Base-by-base conservation (phyloP, 2,113 vertebrate genomes). In the Amazona guildingii region DNA sequence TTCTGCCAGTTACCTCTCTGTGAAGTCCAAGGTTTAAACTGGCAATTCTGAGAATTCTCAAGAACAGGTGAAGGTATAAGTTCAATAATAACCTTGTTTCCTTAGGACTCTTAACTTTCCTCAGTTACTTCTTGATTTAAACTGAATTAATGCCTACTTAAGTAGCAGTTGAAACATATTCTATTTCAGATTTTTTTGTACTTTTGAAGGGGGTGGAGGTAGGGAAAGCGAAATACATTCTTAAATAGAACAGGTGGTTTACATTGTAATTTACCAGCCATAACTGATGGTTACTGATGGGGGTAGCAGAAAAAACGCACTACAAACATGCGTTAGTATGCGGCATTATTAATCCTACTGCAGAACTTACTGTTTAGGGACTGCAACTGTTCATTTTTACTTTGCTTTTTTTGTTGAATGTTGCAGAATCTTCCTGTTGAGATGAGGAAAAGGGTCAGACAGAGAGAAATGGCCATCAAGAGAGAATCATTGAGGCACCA, bases 261-360 rank as follows among this genome's bases (percentile, higher is more conserved):
- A 5, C 35, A 35, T 20, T 55, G n/a, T 63, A 16, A 37, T 66
- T 80, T 68, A 33, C 19, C n/a, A 77, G 39, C 4, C 52, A 37
- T 18, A 68, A 70, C 6, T 17, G 9, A 15, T 1, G 2, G 12
- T 12, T 64, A 67, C 5, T 17, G 7, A 19, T 1, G 2, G 16
- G 35, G 15, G 11, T n/a, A 49, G 20, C 33, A 64, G 5, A 15
- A 51, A 63, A 88, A 24, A n/a, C 6, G 15, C 19, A 39, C 29
- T 51, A 31, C 21, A 37, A 27, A 19, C 4, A 54, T 49, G 4
- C 4, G 17, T 24, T 72, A 54, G 3, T 10, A 23, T 10, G 20
- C 41, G 14, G 12, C 35, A 44, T 8, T 54, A 21, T 15, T 46
- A 64, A 72, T 54, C 10, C 59, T 69, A 7, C 14, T 51, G 44